These are phyloP conservation scores for Anolis apletophallus DNA, from an alignment of 2,797 vertebrate species.

Conservation along the genomic window DNA sequence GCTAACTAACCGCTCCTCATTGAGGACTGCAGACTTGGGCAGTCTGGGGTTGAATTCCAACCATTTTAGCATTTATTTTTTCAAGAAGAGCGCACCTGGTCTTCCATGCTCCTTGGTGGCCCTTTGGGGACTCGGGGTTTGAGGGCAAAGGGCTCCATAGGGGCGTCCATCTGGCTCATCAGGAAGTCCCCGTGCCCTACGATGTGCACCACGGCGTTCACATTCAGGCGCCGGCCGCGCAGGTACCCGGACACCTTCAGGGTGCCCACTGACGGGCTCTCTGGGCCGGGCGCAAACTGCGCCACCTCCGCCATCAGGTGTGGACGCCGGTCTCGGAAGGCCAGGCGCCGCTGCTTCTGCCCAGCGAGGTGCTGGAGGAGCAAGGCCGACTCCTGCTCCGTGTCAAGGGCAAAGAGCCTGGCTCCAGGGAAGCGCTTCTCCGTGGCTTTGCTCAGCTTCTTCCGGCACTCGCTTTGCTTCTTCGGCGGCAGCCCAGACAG, in stretches of 20 bases:
- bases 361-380: conserved; percentile 88
- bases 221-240: conserved; percentile 84
- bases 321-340: conserved; percentile 88
- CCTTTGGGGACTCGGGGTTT: conserved; percentile 69
- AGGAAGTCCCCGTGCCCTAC: conserved; percentile 95
- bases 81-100: conserved; percentile 77
- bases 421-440: conserved; percentile 90
- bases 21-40: no score
- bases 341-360: conserved; percentile 89
- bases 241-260: conserved; percentile 93
- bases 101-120: conserved; percentile 78
- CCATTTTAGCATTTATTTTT: no score
- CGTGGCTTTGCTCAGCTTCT: conserved; percentile 83
- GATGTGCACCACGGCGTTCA: conserved; percentile 91
- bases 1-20: no score
- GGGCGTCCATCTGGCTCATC: conserved; percentile 90
- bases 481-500: conserved; percentile 84
- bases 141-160: conserved; percentile 87
- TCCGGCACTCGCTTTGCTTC: conserved; percentile 87
- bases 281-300: conserved; percentile 80
- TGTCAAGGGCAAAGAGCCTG: conserved; percentile 86
- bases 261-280: conserved; percentile 83
- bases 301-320: conserved; percentile 86
- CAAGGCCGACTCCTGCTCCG: conserved; percentile 85
- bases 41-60: no score